Conservation (phyloP, 2,888 invertebrate genomes). For the Cantharis lateralis region DNA sequence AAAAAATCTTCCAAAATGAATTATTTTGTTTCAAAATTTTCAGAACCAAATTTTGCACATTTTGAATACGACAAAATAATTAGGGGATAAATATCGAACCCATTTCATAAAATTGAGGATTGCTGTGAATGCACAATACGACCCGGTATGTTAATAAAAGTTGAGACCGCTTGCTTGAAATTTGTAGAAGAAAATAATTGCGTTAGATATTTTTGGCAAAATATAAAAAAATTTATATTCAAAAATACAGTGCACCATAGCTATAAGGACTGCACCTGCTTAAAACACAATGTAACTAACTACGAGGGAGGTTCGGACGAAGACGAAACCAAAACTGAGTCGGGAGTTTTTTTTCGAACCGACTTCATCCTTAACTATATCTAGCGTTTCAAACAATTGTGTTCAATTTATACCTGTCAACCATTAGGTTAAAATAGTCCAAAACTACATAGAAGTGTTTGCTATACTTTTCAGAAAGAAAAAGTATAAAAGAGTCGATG, state of each 20-base stretch:
- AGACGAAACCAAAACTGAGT: neutral
- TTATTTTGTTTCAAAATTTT: neutral
- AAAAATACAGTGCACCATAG: neutral
- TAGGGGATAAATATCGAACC: neutral
- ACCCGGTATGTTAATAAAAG: constrained; percentile 6
- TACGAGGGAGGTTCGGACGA: neutral
- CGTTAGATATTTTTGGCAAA: neutral
- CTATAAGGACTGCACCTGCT: neutral
- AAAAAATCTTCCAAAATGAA: neutral
- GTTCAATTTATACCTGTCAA: constrained; percentile 1
- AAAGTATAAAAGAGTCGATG: neutral
- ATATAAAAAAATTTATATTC: neutral
- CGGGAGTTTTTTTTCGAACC: neutral
- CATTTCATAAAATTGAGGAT: neutral
- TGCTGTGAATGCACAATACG: constrained; percentile 24
- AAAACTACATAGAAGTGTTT: neutral
- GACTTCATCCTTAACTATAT: neutral
- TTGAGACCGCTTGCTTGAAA: constrained; percentile 3
- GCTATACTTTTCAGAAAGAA: neutral
- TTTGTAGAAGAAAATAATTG: neutral
- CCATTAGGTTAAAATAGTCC: neutral
- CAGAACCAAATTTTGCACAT: neutral
- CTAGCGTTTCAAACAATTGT: constrained; percentile 1
- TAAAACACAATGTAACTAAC: neutral
- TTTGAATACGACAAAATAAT: neutral